phyloP scores from a whole-genome alignment of 2,888 invertebrate genomes.

The Gari tellinella region DNA sequence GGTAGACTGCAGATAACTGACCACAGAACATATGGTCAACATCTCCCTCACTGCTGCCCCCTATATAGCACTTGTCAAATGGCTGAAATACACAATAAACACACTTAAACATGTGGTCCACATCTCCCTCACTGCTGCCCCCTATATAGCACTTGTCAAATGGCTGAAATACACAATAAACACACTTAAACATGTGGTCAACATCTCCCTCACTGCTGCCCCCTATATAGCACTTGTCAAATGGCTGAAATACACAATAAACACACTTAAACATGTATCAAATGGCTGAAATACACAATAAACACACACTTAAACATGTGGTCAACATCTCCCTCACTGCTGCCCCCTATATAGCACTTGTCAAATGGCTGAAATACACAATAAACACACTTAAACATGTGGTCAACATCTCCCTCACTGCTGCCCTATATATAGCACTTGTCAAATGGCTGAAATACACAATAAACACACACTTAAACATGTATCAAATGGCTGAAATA shows the following conservation, averaged over 20 bases:
- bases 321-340: constrained; percentile 93
- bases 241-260: constrained; percentile 89
- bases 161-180: constrained; percentile 88
- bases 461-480: neutral
- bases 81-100: constrained; percentile 88
- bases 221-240: constrained; percentile 99
- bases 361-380: constrained; percentile 93
- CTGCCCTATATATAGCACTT: constrained; percentile 99
- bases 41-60: constrained; percentile 97
- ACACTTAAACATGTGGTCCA: too few relatives aligned
- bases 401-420: constrained; percentile 92
- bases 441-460: constrained; percentile 94
- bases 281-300: neutral
- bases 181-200: too few relatives aligned
- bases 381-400: neutral
- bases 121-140: constrained; percentile 96
- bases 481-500: constrained; percentile 94
- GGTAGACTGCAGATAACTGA: constrained; percentile 99
- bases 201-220: constrained; percentile 97
- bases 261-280: neutral
- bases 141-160: constrained; percentile 99
- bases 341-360: constrained; percentile 99
- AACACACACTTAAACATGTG: constrained; percentile 84
- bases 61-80: constrained; percentile 99
- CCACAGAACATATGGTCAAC: constrained; percentile 99